Evolutionary conservation across 64 coral and sea anemone species (phyloP), one percentile per base, ranked within the genome.

Genomic region (Stichodactyla mertensii): DNA sequence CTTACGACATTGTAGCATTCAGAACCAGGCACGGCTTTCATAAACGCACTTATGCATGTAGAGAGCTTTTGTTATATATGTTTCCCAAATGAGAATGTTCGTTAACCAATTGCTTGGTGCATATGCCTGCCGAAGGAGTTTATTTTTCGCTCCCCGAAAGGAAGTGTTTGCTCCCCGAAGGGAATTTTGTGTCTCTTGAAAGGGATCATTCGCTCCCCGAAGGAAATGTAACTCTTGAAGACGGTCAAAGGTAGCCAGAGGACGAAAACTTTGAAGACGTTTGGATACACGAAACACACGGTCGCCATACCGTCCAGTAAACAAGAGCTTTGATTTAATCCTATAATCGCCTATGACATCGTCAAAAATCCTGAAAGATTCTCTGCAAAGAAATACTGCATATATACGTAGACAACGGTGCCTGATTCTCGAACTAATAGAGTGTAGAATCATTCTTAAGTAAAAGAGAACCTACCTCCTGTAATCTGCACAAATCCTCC

Each of bases 111-210:
- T 58, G 57, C 57, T 58, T 58, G 57, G 57, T 58, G 57, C 14
- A 58, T 58, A 14, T 58, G 57, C 57, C 57, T 58, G 0, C 57
- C 2, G 8, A 58, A 58, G 57, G 57, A 58, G 57, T 10, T 58
- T 58, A 58, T 58, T 58, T 58, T 58, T 58, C 57, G 57, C 57
- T 58, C 14, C 57, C 57, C 57, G 57, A 58, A 58, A 14, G 57
- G 14, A 58, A 84, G 56, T 84, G 10, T 31, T 85, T 23, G 83
- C 20, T 85, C 83, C 83, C 83, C 59, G 55, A 62, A 85, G 83
- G 83, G 56, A 85, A 85, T 23, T 57, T 61, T 85, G 83, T 27
- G 27, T 85, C 51, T 57, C 83, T 85, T 85, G 83, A 85, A 85
- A 85, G 59, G 64, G 83, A 85, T 19, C 64, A 60, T 85, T 64